Evolutionary conservation across 2,888 invertebrate genomes (phyloP), one percentile per base, ranked within the genome.

Genomic region (Caenorhabditis afra): DNA sequence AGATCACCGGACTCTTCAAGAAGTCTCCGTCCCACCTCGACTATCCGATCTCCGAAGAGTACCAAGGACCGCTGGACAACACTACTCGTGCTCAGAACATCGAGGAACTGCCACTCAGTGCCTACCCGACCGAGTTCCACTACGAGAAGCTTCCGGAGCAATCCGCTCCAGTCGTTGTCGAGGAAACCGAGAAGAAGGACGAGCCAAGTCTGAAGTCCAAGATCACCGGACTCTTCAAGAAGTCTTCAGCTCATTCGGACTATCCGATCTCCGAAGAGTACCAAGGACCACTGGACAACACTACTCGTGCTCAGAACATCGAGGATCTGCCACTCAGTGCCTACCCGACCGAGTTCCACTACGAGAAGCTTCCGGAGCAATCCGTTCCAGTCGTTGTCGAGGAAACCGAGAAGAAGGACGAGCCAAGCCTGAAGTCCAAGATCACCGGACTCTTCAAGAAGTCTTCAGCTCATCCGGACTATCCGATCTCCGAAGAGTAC

Each of bases 221-320:
- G 66, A 74, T 65, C 49, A 39, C 47, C 12, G 52, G 65, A 41
- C 50, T 65, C 8, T 49, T 65, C 83, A 84, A 84, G 59, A 62
- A 58, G 37, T 53, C 75, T 14, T 57, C 79, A 5, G 80, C 82
- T 22, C 74, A 83, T 39, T 70, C 61, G 20, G 85, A 84, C 68
- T 86, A 84, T 57, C 84, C 85, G 23, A 39, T 59, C 11, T 52
- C 81, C 37, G 85, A 81, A 37, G 20, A 44, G 10, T 85, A 65
- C 55, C 45, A 44, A 5, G 81, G 84, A 10, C 67, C 67, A n/a
- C 45, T 78, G 22, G 61, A 70, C 20, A 41, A 64, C 35, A 79
- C 79, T 53, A 52, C 52, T 35, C 59, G 67, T 35, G 16, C 52
- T 12, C 20, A 47, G 22, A 86, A 85, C 50, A 59, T 85, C 29